Percentiles rank a stretch among this genome's conserved stretches.
Evolutionary conservation across 2,797 vertebrate species (phyloP).

Genomic region (Champsocephalus esox): DNA sequence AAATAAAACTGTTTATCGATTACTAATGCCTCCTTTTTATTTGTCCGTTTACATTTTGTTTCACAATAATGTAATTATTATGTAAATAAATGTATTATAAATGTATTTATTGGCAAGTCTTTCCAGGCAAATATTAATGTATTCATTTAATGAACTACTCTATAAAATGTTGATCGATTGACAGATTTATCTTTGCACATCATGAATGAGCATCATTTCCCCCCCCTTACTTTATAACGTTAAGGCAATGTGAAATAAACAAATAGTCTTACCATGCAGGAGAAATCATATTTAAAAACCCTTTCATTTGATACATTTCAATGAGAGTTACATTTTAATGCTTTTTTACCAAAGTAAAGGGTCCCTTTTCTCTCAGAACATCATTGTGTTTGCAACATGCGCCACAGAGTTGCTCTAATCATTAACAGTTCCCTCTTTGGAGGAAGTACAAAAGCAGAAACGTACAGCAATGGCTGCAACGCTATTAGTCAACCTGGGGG

Average conservation of each 20-base stretch:
- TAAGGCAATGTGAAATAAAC: neutral
- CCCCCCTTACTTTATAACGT: too few relatives aligned
- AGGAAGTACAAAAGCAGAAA: constrained; percentile 46
- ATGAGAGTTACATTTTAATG: neutral
- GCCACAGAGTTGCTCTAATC: constrained; percentile 14
- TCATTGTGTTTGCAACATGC: constrained; percentile 29
- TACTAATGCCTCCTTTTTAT: too few relatives aligned
- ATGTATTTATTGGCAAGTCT: too few relatives aligned
- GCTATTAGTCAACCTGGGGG: constrained; percentile 30
- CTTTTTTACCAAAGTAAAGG: neutral
- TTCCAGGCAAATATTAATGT: too few relatives aligned
- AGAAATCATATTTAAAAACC: neutral
- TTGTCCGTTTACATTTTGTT: too few relatives aligned
- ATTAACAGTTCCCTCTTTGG: constrained; percentile 1
- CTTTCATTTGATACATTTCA: neutral
- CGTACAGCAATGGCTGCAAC: constrained; percentile 25
- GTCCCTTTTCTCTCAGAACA: neutral
- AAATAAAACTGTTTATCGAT: too few relatives aligned
- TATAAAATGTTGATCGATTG: too few relatives aligned
- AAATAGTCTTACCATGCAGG: neutral
- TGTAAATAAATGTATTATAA: too few relatives aligned
- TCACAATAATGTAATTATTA: too few relatives aligned
- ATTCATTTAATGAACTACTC: too few relatives aligned
- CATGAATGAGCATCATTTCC: too few relatives aligned
- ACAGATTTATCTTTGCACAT: too few relatives aligned